Evolutionary conservation across 2,888 invertebrate species (phyloP).

Genomic region (Tridacna gigas): DNA sequence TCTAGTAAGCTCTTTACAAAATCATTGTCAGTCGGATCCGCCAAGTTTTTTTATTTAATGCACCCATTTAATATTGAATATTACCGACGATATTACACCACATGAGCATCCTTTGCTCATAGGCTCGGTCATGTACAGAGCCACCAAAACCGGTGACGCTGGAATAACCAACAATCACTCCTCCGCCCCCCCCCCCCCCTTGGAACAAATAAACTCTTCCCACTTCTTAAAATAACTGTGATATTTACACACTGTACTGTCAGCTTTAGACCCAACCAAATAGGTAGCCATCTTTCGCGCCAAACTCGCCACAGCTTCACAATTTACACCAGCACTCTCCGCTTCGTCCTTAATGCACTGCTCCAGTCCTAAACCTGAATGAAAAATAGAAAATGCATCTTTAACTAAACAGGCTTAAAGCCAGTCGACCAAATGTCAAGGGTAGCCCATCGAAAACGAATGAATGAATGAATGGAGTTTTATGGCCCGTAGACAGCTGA

Average conservation of each 20-base stretch:
- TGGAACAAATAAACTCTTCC: too few relatives aligned
- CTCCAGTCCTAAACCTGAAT: conserved; percentile 24
- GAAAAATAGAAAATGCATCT: too few relatives aligned
- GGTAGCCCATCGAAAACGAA: conserved; percentile 23
- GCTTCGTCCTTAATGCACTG: conserved; percentile 17
- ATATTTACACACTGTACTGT: too few relatives aligned
- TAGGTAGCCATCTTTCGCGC: conserved; percentile 29
- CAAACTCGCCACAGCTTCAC: not conserved
- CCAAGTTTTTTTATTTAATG: too few relatives aligned
- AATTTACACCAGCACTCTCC: not conserved
- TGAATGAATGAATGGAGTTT: too few relatives aligned
- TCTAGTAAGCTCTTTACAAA: too few relatives aligned
- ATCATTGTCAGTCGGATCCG: too few relatives aligned
- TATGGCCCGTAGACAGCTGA: too few relatives aligned
- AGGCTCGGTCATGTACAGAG: conserved; percentile 42
- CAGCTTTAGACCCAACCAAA: too few relatives aligned
- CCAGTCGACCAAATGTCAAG: conserved; percentile 1
- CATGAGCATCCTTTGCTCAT: conserved; percentile 26
- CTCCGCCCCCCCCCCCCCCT: conserved; percentile 27
- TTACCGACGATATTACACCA: conserved; percentile 39
- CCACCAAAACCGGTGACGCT: conserved; percentile 38
- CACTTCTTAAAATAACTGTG: too few relatives aligned
- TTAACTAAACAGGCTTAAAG: not conserved
- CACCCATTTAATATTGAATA: too few relatives aligned
- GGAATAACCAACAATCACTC: conserved; percentile 40